Base-by-base conservation (phyloP, 2,888 invertebrate genomes). In the Melinaea marsaeus region DNA sequence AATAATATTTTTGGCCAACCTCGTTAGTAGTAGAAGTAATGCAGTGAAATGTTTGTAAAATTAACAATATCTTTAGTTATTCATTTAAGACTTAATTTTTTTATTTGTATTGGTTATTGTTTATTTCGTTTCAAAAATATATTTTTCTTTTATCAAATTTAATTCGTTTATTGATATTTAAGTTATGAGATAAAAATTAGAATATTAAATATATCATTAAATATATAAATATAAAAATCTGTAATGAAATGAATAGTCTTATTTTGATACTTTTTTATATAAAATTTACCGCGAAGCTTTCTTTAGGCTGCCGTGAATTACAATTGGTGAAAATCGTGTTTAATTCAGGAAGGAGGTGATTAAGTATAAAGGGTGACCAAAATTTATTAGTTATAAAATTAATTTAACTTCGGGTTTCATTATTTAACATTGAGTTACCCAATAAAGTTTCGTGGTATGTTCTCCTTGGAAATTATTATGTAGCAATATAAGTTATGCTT, bases 301-400 rank as follows among this genome's bases (percentile, higher is more conserved):
- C 11, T 51, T 32, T 32, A 32, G 32, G 9, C 32, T 7, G 32
- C 32, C 11, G 13, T 32, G 51, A 51, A 22, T 51, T 32, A 51
- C 22, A 32, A 51, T 22, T 51, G 22, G 51, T 51, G 51, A 51
- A 32, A 51, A 51, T 51, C 51, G 51, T 51, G 32, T 5, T 51
- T 3, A 51, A 51, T n/a, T 51, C 51, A 32, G 32, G 51, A 60
- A 55, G 55, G 57, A 32, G 48, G 51, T 61, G 45, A 64, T 64
- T 61, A 61, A 59, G 56, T 61, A 51, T 55, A 66, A 65, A 62
- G 64, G 69, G 61, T 59, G 57, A 60, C 57, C 56, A 35, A 58
- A 66, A 63, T 67, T 69, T 67, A 69, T 66, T 64, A 62, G 54
- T 61, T 62, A 64, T 67, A 55, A 66, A 68, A 62, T 68, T 62